Evolutionary conservation across 2,797 vertebrate genomes (phyloP), one percentile per base, ranked within the genome.

Genomic region (Sarcoramphus papa): DNA sequence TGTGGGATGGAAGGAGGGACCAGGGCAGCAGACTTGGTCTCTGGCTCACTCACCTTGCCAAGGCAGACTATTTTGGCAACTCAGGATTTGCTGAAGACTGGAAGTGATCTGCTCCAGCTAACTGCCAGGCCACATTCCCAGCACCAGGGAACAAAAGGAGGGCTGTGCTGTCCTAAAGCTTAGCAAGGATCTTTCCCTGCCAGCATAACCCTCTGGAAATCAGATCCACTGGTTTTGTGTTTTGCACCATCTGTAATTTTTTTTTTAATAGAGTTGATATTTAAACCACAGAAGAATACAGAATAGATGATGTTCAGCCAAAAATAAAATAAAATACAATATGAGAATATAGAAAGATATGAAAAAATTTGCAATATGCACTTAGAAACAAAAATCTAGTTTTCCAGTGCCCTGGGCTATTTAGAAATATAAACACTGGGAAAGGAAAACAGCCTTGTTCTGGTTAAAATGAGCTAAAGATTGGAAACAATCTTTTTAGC

Each of bases 201-300:
- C 93, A 84, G 48, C 37, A 75, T 2, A 95, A 67, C 27, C 37
- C 74, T 94, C 83, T 92, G 93, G 86, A 94, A 92, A 94, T 87
- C 74, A 92, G 74, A 96, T 89, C 83, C 45, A 50, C 41, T 41
- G 22, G 4, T 50, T 87, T 77, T 87, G 67, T 92, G 72, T 48
- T 93, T 83, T 80, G 37, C 53, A 64, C n/a, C 1, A 4, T 85
- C 64, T 70, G 72, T 78, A 30, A 45, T 47, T 67, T 56, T 63
- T 37, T 23, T 53, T 76, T 43, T 17, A 65, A 53, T 21, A 62
- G 40, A 74, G 12, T 37, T 90, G 84, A 92, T 85, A 90, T 77
- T 91, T 91, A 85, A 87, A 57, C 64, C n/a, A 70, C 28, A 74
- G 25, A 77, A 60, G 18, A 72, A 53, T 14, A 72, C 47, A 53